Conservation (phyloP, 2,113 vertebrate species). For the Asarcornis scutulata region DNA sequence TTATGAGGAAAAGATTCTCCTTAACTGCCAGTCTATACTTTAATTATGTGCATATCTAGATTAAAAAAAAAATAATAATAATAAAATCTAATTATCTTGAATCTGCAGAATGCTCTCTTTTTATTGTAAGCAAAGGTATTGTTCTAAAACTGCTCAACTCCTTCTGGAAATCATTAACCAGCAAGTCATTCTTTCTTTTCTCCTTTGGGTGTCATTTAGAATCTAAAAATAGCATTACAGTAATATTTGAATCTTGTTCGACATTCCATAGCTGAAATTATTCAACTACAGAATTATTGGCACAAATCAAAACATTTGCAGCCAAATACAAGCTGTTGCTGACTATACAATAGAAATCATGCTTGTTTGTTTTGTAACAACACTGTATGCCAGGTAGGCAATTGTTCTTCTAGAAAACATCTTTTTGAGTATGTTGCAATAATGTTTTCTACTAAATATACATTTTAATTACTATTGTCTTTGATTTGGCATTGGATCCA, state of each 20-base stretch:
- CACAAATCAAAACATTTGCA: slow-evolving; percentile 11
- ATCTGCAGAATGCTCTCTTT: neutral
- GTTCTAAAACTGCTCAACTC: neutral
- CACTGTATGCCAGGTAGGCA: neutral
- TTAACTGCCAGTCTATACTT: neutral
- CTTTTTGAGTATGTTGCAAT: neutral
- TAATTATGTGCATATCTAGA: neutral
- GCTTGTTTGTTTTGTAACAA: neutral
- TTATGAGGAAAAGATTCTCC: neutral
- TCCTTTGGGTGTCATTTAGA: neutral
- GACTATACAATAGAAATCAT: neutral
- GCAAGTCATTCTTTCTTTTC: neutral
- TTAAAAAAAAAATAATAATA: too few species aligned
- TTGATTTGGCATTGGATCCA: neutral
- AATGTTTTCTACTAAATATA: neutral
- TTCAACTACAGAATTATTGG: slow-evolving; percentile 5
- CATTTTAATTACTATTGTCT: neutral
- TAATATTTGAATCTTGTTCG: neutral
- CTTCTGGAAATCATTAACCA: neutral
- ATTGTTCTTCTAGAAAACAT: neutral
- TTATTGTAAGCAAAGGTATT: neutral
- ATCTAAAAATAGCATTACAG: neutral
- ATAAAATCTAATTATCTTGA: neutral
- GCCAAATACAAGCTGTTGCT: slow-evolving; percentile 31
- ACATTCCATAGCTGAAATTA: slow-evolving; percentile 17